These are phyloP conservation scores for Triplophysa rosa DNA, from an alignment of 2,113 vertebrate species.

Conservation along the genomic window DNA sequence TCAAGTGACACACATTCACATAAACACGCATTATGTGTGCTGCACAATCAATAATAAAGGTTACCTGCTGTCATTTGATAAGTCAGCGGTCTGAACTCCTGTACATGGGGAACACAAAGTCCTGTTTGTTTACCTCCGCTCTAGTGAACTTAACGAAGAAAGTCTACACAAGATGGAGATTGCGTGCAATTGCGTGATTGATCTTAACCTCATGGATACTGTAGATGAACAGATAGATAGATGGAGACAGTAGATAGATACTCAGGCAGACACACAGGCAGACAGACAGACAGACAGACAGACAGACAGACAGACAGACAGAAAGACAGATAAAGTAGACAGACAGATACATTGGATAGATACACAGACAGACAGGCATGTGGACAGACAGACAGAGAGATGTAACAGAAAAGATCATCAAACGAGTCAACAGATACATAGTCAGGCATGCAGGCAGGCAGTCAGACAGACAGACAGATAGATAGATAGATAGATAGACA, in stretches of 20 bases:
- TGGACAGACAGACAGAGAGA: too few relatives aligned
- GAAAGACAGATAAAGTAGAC: too few relatives aligned
- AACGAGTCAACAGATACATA: too few relatives aligned
- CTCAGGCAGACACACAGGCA: not conserved
- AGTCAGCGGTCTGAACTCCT: constrained; percentile 3
- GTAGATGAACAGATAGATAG: too few relatives aligned
- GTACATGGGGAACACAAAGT: not conserved
- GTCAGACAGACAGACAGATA: too few relatives aligned
- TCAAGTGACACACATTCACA: constrained; percentile 25
- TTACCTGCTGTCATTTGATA: constrained; percentile 39
- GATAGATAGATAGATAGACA: too few relatives aligned
- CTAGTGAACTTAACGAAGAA: not conserved
- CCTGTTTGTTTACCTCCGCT: not conserved
- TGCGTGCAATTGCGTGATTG: not conserved
- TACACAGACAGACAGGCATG: too few relatives aligned
- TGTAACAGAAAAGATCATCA: too few relatives aligned
- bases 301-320: too few relatives aligned
- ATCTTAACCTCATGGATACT: not conserved
- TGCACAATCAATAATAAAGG: constrained; percentile 43
- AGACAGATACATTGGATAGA: too few relatives aligned
- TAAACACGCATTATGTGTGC: constrained; percentile 12
- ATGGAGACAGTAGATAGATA: too few relatives aligned
- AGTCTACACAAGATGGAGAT: not conserved
- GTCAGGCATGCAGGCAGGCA: too few relatives aligned
- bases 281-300: not conserved